Percentiles rank a stretch among this genome's conserved stretches.
Conservation (phyloP, 2,888 invertebrate genomes). For the Cryptosula pallasiana region DNA sequence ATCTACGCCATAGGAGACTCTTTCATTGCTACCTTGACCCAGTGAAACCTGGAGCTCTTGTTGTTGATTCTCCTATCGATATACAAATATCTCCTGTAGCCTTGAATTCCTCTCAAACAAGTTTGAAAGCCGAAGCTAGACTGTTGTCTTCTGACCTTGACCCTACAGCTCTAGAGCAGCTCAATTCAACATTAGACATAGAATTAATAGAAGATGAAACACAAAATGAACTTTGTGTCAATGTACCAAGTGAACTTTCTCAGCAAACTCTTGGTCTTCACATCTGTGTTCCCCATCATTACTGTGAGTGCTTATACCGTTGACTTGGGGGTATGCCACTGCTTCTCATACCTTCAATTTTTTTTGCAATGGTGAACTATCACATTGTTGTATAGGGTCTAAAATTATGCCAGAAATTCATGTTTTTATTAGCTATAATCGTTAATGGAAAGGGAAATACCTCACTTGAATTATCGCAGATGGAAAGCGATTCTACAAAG, state of each 20-base stretch:
- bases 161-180: neutral
- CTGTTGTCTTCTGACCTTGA: neutral
- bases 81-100: neutral
- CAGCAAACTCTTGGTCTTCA: neutral
- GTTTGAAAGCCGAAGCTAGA: neutral
- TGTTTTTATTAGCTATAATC: neutral
- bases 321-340: no score
- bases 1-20: neutral
- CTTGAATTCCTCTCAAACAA: neutral
- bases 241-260: neutral
- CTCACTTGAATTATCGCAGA: neutral
- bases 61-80: neutral
- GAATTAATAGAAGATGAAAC: neutral
- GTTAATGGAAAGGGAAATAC: neutral
- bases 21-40: neutral
- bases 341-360: no score
- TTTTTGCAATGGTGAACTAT: no score
- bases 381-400: no score
- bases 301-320: slow-evolving; percentile 3
- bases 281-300: slow-evolving; percentile 3
- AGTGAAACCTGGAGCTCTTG: neutral
- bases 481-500: neutral
- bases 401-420: no score
- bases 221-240: slow-evolving; percentile 3
- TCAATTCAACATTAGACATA: neutral